Base-by-base conservation (phyloP, 2,888 invertebrate species). In the Cheilosia soror region DNA sequence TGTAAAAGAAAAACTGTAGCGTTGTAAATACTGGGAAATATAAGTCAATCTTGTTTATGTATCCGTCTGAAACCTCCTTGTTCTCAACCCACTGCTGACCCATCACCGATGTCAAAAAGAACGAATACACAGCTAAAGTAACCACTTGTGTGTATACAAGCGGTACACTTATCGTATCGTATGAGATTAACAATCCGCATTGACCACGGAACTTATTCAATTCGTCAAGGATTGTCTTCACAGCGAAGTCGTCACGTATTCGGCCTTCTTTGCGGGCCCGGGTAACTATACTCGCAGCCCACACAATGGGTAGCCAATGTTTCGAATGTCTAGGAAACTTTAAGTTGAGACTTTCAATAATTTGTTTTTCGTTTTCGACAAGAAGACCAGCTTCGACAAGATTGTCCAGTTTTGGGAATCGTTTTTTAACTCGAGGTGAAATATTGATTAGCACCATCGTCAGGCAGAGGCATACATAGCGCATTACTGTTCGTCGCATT, bases 1-100 rank as follows among this genome's bases (percentile, higher is more conserved):
- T 96, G 89, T 96, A 96, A 93, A 96, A 96, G 91, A 96, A 96
- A 91, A 97, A 97, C 91, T 98, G 97, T 81, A 98, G 93, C 13
- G 97, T 96, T 5, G 96, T 97, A 91, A 98, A 98, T 88, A 98
- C 94, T 0, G 98, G 98, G 91, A 98, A 96, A 90, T 98, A 98
- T 53, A 97, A 93, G 92, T 98, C 98, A 89, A 97, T 95, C 88
- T 93, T 94, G 90, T 94, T 95, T 33, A 91, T 88, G 92, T 94
- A 92, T 66, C 91, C 90, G 57, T 91, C 90, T 63, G 89, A 90
- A 53, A 90, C 90, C 80, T 92, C 90, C 89, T 93, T 94, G 87
- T 94, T 93, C 73, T 96, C 95, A 1, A 96, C 94, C 96, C 97
- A 98, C 90, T 98, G 98, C 88, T 97, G 95, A 20, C 97, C 98